Evolutionary conservation across 2,797 vertebrate genomes (phyloP).

Genomic region (Centropyge bicolor): DNA sequence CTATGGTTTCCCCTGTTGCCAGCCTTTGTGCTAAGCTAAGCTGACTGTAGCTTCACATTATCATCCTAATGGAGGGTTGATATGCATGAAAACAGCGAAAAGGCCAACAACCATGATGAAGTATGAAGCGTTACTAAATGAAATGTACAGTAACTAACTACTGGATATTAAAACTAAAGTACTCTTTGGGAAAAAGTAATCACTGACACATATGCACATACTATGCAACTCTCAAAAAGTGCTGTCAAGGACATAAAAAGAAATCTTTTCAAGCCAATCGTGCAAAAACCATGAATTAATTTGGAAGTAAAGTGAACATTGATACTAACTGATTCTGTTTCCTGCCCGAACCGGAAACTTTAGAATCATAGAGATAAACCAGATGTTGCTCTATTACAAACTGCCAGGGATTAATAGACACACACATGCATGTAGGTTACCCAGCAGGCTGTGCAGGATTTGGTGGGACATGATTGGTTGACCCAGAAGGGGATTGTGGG

Average conservation of each 20-base stretch:
- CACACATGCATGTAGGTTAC: slow-evolving; percentile 68
- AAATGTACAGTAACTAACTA: neutral
- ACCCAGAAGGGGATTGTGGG: slow-evolving; percentile 69
- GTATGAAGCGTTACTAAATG: neutral
- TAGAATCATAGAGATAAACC: slow-evolving; percentile 57
- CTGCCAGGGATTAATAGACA: slow-evolving; percentile 55
- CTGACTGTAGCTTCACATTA: neutral
- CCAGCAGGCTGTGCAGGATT: slow-evolving; percentile 66
- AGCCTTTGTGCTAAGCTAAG: neutral
- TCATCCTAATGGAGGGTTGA: neutral
- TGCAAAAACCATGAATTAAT: neutral
- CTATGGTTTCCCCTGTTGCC: neutral
- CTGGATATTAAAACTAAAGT: neutral
- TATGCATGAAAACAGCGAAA: neutral
- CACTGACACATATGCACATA: neutral
- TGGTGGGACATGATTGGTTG: slow-evolving; percentile 71
- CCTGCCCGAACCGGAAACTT: slow-evolving; percentile 34
- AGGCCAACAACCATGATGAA: no score
- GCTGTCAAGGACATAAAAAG: neutral
- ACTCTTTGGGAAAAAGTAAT: neutral
- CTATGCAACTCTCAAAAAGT: neutral
- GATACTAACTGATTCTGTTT: slow-evolving; percentile 16
- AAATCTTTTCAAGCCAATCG: neutral
- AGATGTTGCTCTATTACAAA: slow-evolving; percentile 69
- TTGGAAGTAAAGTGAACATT: neutral